phyloP scores from a whole-genome alignment of 2,797 vertebrate species.

The Pelodytes ibericus region DNA sequence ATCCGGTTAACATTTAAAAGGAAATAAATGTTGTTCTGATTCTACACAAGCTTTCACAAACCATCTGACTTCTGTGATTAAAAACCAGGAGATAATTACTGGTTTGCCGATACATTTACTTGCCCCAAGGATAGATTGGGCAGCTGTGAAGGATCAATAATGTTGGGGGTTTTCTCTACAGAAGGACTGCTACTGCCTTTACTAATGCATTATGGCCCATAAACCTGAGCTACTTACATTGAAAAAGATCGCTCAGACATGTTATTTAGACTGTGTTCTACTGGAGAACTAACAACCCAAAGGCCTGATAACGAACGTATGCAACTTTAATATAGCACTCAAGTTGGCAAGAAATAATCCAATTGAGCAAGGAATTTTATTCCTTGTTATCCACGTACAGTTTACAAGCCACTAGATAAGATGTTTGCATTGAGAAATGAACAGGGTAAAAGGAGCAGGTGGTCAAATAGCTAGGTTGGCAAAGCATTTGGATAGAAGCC shows the following conservation, averaged over 20 bases:
- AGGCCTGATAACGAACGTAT: no score
- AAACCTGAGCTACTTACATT: neutral
- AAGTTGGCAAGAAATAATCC: no score
- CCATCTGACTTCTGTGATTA: neutral
- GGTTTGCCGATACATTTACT: neutral
- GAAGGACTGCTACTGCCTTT: neutral
- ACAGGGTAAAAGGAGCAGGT: conserved; percentile 71
- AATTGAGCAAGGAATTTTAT: neutral
- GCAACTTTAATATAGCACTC: no score
- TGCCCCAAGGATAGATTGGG: neutral
- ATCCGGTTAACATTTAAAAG: no score
- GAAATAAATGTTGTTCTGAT: no score
- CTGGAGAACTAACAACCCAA: no score
- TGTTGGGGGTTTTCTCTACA: neutral
- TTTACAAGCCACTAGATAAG: no score
- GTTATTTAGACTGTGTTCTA: no score
- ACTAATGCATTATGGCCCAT: neutral
- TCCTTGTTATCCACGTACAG: neutral
- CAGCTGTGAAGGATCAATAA: conserved; percentile 19
- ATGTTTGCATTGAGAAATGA: no score
- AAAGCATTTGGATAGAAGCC: conserved; percentile 58
- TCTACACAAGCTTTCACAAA: neutral
- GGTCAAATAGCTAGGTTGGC: conserved; percentile 64
- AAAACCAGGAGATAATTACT: conserved; percentile 3
- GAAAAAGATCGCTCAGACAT: neutral